A percentile compares a stretch with the other conserved stretches of the same genome.
Conservation (phyloP, 1,140 invertebrate genomes). For the Schmidtea mediterranea region DNA sequence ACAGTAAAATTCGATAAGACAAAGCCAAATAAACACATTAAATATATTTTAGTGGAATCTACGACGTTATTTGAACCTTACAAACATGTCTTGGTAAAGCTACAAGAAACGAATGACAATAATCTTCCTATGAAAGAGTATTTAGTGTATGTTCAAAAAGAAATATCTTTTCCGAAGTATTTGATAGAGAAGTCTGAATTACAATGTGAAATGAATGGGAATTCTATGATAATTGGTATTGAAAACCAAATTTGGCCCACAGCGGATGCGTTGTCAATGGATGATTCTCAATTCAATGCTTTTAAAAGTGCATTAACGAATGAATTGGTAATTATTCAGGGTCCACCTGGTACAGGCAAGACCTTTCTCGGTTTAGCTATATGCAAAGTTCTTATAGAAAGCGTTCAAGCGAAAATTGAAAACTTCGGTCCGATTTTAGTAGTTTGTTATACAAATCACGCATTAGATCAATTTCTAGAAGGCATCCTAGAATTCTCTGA, state of each 20-base stretch:
- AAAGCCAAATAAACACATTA: slow-evolving; percentile 9
- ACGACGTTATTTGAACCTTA: slow-evolving; percentile 23
- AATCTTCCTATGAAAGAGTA: slow-evolving; percentile 5
- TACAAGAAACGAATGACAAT: background rate
- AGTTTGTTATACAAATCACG: slow-evolving; percentile 58
- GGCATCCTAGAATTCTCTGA: slow-evolving; percentile 23
- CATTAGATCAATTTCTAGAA: slow-evolving; percentile 60
- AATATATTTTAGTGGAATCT: slow-evolving; percentile 17
- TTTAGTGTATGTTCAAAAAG: background rate
- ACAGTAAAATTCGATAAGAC: too few relatives aligned
- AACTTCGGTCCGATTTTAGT: slow-evolving; percentile 36
- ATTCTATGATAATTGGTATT: too few relatives aligned
- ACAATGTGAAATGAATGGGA: too few relatives aligned
- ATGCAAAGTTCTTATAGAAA: slow-evolving; percentile 18
- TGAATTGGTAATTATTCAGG: slow-evolving; percentile 41
- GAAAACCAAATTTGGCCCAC: slow-evolving; percentile 12
- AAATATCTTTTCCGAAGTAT: too few relatives aligned
- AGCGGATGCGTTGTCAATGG: slow-evolving; percentile 14
- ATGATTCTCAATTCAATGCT: slow-evolving; percentile 27
- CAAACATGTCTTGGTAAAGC: slow-evolving; percentile 13
- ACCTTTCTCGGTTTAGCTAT: slow-evolving; percentile 24
- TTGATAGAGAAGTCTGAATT: too few relatives aligned
- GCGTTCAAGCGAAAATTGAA: slow-evolving; percentile 7
- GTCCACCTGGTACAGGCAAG: slow-evolving; percentile 24
- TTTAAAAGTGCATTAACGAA: slow-evolving; percentile 25